Evolutionary conservation across 2,888 invertebrate species (phyloP).

Genomic region (Leptinotarsa haldemani): DNA sequence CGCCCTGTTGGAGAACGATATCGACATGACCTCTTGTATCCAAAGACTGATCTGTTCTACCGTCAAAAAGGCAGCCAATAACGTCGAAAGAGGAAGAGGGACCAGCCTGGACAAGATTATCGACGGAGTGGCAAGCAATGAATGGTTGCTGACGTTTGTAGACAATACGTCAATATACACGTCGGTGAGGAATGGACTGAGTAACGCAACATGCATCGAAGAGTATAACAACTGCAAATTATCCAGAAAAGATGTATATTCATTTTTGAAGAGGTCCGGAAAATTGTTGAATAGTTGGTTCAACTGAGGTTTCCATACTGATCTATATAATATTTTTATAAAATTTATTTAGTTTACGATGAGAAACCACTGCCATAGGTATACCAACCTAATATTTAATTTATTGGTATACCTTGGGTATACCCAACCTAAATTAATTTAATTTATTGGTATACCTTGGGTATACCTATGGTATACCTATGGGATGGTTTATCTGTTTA

Average conservation of each 20-base stretch:
- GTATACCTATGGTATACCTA: no score
- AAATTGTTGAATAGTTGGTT: constrained; percentile 1
- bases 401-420: no score
- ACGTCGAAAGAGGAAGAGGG: constrained; percentile 62
- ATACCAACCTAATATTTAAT: no score
- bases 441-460: no score
- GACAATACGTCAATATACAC: constrained; percentile 69
- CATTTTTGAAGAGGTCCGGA: constrained; percentile 23
- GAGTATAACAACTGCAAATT: constrained; percentile 49
- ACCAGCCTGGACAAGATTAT: constrained; percentile 67
- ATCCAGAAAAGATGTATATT: constrained; percentile 37
- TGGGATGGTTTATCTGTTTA: no score
- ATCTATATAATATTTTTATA: no score
- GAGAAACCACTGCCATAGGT: no score
- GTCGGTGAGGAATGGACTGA: constrained; percentile 67
- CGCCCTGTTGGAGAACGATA: constrained; percentile 69
- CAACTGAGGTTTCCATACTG: background rate
- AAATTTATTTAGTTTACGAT: no score
- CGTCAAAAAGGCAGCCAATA: constrained; percentile 64
- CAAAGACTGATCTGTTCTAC: constrained; percentile 72
- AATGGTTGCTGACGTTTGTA: constrained; percentile 63
- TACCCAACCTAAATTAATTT: no score
- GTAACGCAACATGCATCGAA: constrained; percentile 44
- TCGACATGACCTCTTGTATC: constrained; percentile 73
- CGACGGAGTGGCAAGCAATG: constrained; percentile 67